Percentiles rank a stretch among this genome's conserved stretches.
Conservation (phyloP, 2,797 vertebrate species). For the Cossypha polioptera region DNA sequence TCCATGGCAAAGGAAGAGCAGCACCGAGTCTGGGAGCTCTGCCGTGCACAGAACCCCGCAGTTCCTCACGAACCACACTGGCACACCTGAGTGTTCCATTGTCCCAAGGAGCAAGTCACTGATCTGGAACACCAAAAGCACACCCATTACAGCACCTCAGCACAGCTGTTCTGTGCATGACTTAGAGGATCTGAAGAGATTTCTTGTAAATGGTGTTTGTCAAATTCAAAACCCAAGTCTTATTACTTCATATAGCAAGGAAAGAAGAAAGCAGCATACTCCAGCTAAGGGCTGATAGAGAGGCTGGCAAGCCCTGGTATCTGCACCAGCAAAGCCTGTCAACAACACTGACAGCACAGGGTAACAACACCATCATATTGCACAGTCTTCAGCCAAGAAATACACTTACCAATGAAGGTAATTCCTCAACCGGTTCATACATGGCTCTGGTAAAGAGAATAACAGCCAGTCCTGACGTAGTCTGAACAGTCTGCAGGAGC, state of each 20-base stretch:
- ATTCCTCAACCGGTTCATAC: slow-evolving; percentile 78
- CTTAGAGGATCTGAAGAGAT: neutral
- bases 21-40: slow-evolving; percentile 68
- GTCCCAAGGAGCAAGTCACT: slow-evolving; percentile 78
- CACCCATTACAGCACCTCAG: neutral
- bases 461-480: slow-evolving; percentile 89
- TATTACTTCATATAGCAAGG: fast-evolving
- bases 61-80: slow-evolving; percentile 81
- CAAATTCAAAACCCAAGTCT: neutral
- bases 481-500: slow-evolving; percentile 88
- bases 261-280: neutral
- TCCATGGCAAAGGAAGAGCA: slow-evolving; percentile 90
- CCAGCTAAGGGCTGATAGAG: neutral
- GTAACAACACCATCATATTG: neutral
- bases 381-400: neutral
- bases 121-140: slow-evolving; percentile 74
- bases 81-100: slow-evolving; percentile 38
- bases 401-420: slow-evolving; percentile 84
- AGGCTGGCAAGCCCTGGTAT: neutral
- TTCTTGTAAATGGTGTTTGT: neutral
- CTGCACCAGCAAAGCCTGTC: neutral
- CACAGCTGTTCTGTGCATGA: neutral
- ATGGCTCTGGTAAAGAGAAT: slow-evolving; percentile 84
- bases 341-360: neutral
- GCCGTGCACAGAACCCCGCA: slow-evolving; percentile 75